phyloP scores from a whole-genome alignment of 2,797 vertebrate species.

The Philypnodon macrostomus region DNA sequence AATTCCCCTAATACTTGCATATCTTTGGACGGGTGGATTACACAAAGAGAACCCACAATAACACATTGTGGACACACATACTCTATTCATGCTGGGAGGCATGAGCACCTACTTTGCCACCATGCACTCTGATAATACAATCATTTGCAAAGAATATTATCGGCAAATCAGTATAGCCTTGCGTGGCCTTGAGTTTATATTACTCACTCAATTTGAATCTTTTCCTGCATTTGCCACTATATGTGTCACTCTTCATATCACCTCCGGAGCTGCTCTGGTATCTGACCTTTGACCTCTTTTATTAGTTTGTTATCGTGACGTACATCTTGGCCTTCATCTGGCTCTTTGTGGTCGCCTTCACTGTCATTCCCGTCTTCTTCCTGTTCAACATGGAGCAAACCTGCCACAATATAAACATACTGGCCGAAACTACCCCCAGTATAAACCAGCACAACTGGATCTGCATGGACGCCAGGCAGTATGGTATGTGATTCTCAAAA shows the following conservation, averaged over 20 bases:
- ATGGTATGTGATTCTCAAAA: constrained; percentile 86
- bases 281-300: constrained; percentile 43
- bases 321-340: constrained; percentile 91
- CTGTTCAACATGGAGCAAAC: constrained; percentile 95
- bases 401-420: constrained; percentile 89
- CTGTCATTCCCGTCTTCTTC: constrained; percentile 92
- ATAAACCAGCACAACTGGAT: constrained; percentile 80
- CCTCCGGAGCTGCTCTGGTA: not conserved
- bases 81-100: too few species aligned
- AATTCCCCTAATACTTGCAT: too few species aligned
- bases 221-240: constrained; percentile 26
- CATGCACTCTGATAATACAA: too few species aligned
- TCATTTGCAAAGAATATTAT: too few species aligned
- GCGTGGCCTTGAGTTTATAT: too few species aligned
- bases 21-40: too few species aligned
- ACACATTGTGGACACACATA: too few species aligned
- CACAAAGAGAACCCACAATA: too few species aligned
- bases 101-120: too few species aligned
- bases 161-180: too few species aligned
- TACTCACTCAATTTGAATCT: too few species aligned
- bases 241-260: constrained; percentile 34
- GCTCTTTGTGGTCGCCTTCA: constrained; percentile 91
- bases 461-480: constrained; percentile 96
- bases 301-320: constrained; percentile 93
- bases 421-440: constrained; percentile 88